phyloP scores from a whole-genome alignment of 2,888 invertebrate genomes.

The Epirrhoe alternata region DNA sequence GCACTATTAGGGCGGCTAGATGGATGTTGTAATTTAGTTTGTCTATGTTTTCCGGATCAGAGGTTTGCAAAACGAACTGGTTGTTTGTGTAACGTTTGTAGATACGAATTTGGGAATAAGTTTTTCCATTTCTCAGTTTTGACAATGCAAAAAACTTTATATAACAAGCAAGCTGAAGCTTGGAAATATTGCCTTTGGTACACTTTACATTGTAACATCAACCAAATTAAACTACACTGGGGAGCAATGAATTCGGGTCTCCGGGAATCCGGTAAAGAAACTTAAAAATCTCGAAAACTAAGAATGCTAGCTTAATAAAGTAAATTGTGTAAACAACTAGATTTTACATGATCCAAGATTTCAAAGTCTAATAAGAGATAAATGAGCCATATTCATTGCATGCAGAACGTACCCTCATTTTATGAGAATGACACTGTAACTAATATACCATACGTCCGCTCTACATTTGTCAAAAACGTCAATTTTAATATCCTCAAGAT shows the following conservation, averaged over 20 bases:
- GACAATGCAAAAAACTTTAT: too few relatives aligned
- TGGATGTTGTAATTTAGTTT: constrained; percentile 74
- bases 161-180: too few relatives aligned
- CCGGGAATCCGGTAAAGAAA: too few relatives aligned
- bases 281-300: too few relatives aligned
- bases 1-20: constrained; percentile 72
- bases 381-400: background rate
- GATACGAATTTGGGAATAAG: background rate
- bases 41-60: constrained; percentile 65
- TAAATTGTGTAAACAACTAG: too few relatives aligned
- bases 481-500: constrained; percentile 38
- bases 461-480: constrained; percentile 20
- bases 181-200: too few relatives aligned
- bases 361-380: background rate
- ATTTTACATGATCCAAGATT: background rate
- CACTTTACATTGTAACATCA: too few relatives aligned
- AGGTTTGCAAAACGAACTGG: constrained; percentile 45
- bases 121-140: too few relatives aligned
- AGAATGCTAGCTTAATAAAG: too few relatives aligned
- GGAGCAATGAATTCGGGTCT: too few relatives aligned
- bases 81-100: constrained; percentile 1
- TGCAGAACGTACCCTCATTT: background rate
- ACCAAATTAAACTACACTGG: too few relatives aligned
- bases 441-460: constrained; percentile 8
- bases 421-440: background rate